Conservation (phyloP, 53 echinoderm and acorn worm species). For the Glandiceps talaboti region DNA sequence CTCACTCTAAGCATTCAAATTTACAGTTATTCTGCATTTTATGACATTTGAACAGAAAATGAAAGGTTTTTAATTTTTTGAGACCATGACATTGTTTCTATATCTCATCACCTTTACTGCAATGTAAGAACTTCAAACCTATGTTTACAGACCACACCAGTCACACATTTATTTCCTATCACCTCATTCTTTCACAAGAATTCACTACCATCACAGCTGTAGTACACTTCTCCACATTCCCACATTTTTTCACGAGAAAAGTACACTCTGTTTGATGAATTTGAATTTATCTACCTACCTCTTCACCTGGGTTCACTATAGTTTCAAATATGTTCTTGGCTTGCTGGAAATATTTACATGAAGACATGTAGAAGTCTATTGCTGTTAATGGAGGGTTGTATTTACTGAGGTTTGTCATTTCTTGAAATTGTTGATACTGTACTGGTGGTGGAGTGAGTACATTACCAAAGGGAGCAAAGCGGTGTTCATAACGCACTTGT, state of each 20-base stretch:
- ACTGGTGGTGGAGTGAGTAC: conserved; percentile 83
- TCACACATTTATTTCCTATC: no score
- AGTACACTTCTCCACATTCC: background rate
- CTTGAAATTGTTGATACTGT: conserved; percentile 89
- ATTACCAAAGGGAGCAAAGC: conserved; percentile 57
- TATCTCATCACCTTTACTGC: no score
- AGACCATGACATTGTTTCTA: no score
- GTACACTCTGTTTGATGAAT: no score
- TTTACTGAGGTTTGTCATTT: conserved; percentile 58
- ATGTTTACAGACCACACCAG: background rate
- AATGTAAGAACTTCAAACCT: background rate
- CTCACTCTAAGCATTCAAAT: no score
- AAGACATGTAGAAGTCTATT: conserved; percentile 48
- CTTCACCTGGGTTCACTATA: conserved; percentile 38
- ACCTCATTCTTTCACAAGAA: no score
- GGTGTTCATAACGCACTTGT: conserved; percentile 86
- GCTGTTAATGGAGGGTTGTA: conserved; percentile 33
- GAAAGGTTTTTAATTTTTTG: no score
- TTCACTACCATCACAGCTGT: no score
- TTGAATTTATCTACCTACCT: conserved; percentile 55
- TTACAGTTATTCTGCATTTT: no score
- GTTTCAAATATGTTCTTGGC: conserved; percentile 59
- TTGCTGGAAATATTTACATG: conserved; percentile 71
- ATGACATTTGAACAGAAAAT: no score
- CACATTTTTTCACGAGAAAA: no score